Base-by-base conservation (phyloP, 2,113 vertebrate genomes). In the Paradoxurus hermaphroditus region DNA sequence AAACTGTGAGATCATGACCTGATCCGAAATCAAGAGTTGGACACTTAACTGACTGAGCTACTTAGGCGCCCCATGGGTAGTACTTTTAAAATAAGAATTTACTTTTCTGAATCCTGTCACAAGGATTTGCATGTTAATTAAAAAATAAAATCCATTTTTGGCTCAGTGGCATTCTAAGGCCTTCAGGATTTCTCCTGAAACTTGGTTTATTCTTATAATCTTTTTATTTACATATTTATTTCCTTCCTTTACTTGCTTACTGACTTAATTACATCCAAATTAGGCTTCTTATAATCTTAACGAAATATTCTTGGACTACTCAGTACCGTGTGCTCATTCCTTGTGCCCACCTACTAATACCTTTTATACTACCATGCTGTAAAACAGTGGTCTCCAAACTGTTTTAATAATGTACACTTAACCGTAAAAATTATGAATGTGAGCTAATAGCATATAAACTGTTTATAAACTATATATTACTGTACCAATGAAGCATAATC, bases 11-110 rank as follows among this genome's bases (percentile, higher is more conserved):
- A 21, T 23, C 53, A 56, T 56, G 53, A 56, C 19, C 53, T 56
- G 53, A 56, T 18, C 53, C 53, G 7, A 56, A 56, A 56, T 56
- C 19, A 56, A 56, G 53, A 56, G 53, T 56, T 19, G 2, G 53
- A 56, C 53, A 56, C 53, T 56, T 56, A 56, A 59, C 21, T 18
- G 6, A 59, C 21, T 59, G 56, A 59, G 56, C 56, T 8, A 59
- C 56, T 21, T 21, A 59, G 21, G 56, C 23, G 21, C 5, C 21
- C 56, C 29, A 90, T 87, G 41, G 46, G 41, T 77, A 4, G 2
- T 92, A 36, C 82, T 86, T 95, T 82, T 77, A 41, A 95, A 95
- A 53, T 97, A 75, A 89, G 36, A 93, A 75, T 81, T 88, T 31
- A 81, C 63, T n/a, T 84, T 93, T 44, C 86, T 0, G 9, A 73